phyloP scores from a whole-genome alignment of 1,140 invertebrate genomes.

The Dufourea novaeangliae region DNA sequence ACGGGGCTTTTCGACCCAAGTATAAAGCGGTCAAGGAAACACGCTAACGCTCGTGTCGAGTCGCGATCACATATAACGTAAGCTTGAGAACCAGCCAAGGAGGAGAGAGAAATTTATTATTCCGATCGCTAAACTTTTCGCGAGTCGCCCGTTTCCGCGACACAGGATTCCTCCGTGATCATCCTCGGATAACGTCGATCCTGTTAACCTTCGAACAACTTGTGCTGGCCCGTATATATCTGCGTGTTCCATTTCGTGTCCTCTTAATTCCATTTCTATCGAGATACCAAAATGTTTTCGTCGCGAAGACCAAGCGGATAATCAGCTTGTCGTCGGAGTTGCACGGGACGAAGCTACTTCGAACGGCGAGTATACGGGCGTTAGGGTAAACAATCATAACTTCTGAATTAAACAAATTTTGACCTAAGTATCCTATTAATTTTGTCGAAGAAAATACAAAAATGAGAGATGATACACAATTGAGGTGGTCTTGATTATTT shows the following conservation, averaged over 20 bases:
- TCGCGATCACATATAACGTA: background rate
- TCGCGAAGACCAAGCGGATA: background rate
- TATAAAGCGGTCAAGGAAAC: conserved; percentile 35
- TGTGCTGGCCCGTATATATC: background rate
- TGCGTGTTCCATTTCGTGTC: background rate
- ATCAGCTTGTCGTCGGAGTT: background rate
- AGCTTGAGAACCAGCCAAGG: conserved; percentile 10
- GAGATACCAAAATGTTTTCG: no score
- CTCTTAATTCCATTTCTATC: background rate
- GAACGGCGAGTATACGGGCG: no score
- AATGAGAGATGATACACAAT: no score
- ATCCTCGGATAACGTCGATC: background rate
- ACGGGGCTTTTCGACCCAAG: background rate
- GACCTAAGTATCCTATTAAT: no score
- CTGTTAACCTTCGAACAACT: background rate
- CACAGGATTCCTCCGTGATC: background rate
- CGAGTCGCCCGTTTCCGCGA: background rate
- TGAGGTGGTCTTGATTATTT: no score
- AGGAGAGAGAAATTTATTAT: conserved; percentile 23
- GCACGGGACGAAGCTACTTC: no score
- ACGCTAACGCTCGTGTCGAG: background rate
- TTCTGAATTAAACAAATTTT: no score
- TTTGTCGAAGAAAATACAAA: no score
- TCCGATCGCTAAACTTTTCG: conserved; percentile 28
- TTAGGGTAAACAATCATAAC: no score